phyloP scores from a whole-genome alignment of 2,113 vertebrate genomes.

The Bubalus kerabau region DNA sequence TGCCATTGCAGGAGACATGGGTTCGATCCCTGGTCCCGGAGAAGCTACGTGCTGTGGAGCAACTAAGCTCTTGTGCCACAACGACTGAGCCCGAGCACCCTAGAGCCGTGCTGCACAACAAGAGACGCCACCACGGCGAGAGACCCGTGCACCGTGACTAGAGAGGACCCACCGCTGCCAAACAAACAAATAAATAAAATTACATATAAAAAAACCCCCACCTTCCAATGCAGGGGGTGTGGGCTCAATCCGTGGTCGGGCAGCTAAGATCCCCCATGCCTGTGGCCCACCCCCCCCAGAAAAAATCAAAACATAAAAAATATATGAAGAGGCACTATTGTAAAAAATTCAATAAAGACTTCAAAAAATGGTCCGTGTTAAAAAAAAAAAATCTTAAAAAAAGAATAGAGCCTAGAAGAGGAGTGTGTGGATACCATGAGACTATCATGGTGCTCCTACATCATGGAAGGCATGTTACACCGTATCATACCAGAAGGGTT shows the following conservation, averaged over 20 bases:
- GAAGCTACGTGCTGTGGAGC: not conserved
- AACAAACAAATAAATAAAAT: not conserved
- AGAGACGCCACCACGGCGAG: accelerated
- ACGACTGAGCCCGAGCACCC: not conserved
- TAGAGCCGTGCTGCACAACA: not conserved
- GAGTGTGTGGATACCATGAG: not conserved
- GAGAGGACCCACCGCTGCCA: not conserved
- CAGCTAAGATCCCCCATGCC: not conserved
- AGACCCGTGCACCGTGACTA: accelerated
- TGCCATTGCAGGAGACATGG: not conserved
- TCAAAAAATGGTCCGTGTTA: not conserved
- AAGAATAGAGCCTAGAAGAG: not conserved
- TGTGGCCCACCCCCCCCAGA: not conserved
- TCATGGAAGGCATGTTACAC: not conserved
- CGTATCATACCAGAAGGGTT: not conserved
- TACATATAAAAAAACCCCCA: accelerated
- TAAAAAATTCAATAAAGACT: not conserved
- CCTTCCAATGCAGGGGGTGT: not conserved
- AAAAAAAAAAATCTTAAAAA: not conserved
- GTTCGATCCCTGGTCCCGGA: not conserved
- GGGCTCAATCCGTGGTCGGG: not conserved
- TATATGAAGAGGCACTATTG: not conserved
- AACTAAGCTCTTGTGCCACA: not conserved
- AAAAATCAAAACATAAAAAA: not conserved
- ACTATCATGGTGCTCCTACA: no score